Conservation (phyloP, 2,797 vertebrate genomes). For the Halcyon smyrnensis region DNA sequence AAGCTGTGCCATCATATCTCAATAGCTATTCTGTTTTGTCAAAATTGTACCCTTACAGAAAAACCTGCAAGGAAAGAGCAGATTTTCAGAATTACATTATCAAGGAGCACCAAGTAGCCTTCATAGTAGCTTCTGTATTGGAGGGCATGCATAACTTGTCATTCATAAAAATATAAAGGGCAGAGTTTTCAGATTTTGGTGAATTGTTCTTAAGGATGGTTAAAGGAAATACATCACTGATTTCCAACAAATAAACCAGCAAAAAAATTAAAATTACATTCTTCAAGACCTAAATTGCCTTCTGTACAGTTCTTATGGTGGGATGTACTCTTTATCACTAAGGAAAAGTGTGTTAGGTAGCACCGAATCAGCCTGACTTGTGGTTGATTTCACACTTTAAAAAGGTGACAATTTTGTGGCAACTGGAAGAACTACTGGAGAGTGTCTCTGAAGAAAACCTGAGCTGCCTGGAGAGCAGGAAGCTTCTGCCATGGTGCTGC, state of each 20-base stretch:
- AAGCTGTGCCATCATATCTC: background rate
- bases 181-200: background rate
- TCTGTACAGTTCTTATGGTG: background rate
- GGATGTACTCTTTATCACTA: background rate
- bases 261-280: background rate
- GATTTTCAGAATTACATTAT: background rate
- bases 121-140: background rate
- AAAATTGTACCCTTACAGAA: background rate
- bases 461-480: background rate
- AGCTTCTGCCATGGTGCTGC: background rate
- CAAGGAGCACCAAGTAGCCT: background rate
- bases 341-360: background rate
- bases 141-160: rapidly evolving
- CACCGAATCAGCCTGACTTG: background rate
- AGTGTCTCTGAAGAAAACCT: background rate
- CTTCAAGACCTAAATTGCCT: background rate
- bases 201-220: background rate
- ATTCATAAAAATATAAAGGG: background rate
- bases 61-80: background rate
- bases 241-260: background rate
- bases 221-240: background rate
- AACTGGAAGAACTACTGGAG: background rate
- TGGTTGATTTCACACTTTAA: background rate
- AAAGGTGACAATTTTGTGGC: background rate
- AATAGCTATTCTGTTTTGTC: background rate